Base-by-base conservation (phyloP, 2,888 invertebrate genomes). In the Drosophila kuntzei region DNA sequence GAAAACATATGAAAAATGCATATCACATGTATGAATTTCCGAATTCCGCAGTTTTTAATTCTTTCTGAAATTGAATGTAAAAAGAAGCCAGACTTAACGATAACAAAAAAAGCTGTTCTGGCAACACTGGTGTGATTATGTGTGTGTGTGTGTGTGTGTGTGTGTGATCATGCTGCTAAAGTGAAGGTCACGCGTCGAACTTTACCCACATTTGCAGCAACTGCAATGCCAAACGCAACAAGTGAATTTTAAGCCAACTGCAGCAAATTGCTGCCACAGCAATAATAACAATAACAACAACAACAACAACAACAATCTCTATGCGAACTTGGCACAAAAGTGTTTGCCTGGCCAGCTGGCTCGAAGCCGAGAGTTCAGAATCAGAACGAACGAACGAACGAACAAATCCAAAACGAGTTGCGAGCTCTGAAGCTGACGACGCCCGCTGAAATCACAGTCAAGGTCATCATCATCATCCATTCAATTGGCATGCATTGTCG, bases 111-210 rank as follows among this genome's bases (percentile, higher is more conserved):
- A 36, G 36, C 14, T 8, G 8, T 14, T 14, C 14, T 14, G 14
- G 3, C 36, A 36, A 16, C 36, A 36, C 36, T 16, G n/a, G 0
- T n/a, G n/a, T 34, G 32, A 3, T n/a, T 6, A 14, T 14, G 37
- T 4, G 1, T 18, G 16, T 20, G 7, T 41, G 18, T 2, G 16
- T n/a, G 50, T 61, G 49, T 59, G 27, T n/a, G 50, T 54, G 58
- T 39, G 49, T 69, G 67, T 73, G 62, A 62, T 8, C 77, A 63
- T 76, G 79, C 63, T 55, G 73, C 73, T 70, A 74, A 75, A 80
- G 68, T 84, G 89, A 90, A 90, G 90, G 90, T 79, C 77, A 79
- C 60, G 60, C 78, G 55, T 80, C 87, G 90, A 90, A 90, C 90
- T 90, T 90, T 90, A 90, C 90, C 90, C 85, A 90, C 84, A 79